Evolutionary conservation across 1,140 invertebrate species (phyloP).

Genomic region (Fopius arisanus): DNA sequence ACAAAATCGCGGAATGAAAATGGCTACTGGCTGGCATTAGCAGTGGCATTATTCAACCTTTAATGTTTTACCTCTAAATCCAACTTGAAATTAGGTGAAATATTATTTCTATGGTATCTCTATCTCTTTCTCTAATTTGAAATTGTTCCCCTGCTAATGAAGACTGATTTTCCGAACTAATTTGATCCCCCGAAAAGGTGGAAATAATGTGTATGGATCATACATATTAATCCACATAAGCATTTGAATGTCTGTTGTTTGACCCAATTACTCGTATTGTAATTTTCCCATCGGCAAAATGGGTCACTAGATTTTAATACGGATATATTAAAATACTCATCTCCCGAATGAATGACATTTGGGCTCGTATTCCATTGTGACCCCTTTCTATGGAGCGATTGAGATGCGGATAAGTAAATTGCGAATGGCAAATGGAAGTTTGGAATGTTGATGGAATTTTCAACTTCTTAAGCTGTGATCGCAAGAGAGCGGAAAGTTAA

Average conservation of each 20-base stretch:
- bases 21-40: not conserved
- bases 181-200: not conserved
- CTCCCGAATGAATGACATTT: not conserved
- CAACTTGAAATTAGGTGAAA: not conserved
- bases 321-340: not conserved
- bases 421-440: not conserved
- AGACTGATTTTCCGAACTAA: not conserved
- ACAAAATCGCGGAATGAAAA: not conserved
- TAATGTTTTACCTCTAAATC: not conserved
- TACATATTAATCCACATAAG: not conserved
- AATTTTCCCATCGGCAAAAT: not conserved
- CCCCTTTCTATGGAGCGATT: not conserved
- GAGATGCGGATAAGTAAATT: not conserved
- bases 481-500: not conserved
- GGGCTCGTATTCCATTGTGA: not conserved
- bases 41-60: not conserved
- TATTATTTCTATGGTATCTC: too few relatives aligned
- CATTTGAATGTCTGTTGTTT: not conserved
- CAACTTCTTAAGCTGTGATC: not conserved
- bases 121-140: too few relatives aligned
- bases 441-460: not conserved
- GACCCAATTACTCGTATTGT: slow-evolving; percentile 9
- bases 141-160: not conserved
- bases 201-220: not conserved
- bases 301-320: not conserved